Base-by-base conservation (phyloP, 2,888 invertebrate genomes). In the Drosophila seclusa region DNA sequence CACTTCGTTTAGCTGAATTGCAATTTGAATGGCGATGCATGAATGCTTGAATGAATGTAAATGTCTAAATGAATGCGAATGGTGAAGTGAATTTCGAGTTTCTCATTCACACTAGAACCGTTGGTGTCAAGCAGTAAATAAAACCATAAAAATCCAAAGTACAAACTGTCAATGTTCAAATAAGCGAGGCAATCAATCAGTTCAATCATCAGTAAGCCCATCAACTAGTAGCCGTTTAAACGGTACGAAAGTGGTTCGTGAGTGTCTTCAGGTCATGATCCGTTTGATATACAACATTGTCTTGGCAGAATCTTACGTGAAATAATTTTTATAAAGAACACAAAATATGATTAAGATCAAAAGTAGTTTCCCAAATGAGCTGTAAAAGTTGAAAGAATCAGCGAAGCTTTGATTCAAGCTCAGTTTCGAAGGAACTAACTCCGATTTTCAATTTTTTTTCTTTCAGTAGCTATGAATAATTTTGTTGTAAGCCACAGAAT, bases 1-100 rank as follows among this genome's bases (percentile, higher is more conserved):
- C 87, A 79, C 73, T 87, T 83, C 73, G 89, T 79, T 87, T 83
- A 89, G 63, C 61, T 70, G 40, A 73, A 71, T 70, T 77, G 67
- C 82, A 53, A 78, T 68, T 68, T 61, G 49, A 68, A 63, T 57
- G 72, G 52, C 49, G 38, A 13, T 70, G 50, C 58, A 79, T 66
- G 76, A 50, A 62, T 69, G 70, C 53, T 40, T 58, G 52, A 66
- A 65, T 52, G 42, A 65, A 65, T 65, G 66, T 24, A 34, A 65
- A 65, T 65, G 42, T 36, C 40, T 24, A 36, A 77, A 63, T 68
- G 61, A 63, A 65, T 68, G 64, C 62, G 80, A 76, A 68, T 64
- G 70, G 31, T 45, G 16, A 55, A 57, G 63, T 69, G 69, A 55
- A 60, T 62, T 49, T 49, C 61, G 57, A 53, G 68, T 49, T 38